These are phyloP conservation scores for Falco novaeseelandiae DNA, from an alignment of 2,797 vertebrate genomes.

Conservation along the genomic window DNA sequence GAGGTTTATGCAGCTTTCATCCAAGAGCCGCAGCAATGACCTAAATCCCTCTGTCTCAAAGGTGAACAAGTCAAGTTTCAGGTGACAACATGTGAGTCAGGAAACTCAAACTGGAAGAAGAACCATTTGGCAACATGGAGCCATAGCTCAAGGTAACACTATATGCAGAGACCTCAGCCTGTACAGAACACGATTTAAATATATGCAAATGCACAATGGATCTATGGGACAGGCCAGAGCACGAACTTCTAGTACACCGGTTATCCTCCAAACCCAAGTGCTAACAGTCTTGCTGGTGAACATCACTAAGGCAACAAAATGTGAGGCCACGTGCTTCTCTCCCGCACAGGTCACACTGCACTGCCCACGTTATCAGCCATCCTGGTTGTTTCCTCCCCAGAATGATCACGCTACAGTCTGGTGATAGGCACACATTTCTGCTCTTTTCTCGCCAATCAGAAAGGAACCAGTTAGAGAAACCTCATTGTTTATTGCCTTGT, in stretches of 20 bases:
- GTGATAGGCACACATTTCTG: slow-evolving; percentile 2
- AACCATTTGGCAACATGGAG: neutral
- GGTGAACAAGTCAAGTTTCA: neutral
- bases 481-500: slow-evolving; percentile 43
- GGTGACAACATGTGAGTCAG: neutral
- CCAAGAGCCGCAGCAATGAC: neutral
- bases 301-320: neutral
- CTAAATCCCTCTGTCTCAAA: neutral
- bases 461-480: slow-evolving; percentile 5
- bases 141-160: neutral
- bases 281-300: neutral
- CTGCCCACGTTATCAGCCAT: neutral
- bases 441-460: slow-evolving; percentile 11
- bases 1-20: neutral
- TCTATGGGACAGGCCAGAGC: neutral
- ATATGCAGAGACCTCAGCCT: neutral
- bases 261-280: neutral
- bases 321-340: neutral
- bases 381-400: neutral
- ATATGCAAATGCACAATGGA: neutral
- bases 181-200: neutral
- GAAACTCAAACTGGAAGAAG: neutral
- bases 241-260: neutral
- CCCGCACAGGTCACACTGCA: neutral
- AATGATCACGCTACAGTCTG: neutral